A percentile compares a stretch with the other conserved stretches of the same genome.
These are phyloP conservation scores for Heliconius aoede DNA, from an alignment of 2,888 invertebrate species.

Conservation along the genomic window DNA sequence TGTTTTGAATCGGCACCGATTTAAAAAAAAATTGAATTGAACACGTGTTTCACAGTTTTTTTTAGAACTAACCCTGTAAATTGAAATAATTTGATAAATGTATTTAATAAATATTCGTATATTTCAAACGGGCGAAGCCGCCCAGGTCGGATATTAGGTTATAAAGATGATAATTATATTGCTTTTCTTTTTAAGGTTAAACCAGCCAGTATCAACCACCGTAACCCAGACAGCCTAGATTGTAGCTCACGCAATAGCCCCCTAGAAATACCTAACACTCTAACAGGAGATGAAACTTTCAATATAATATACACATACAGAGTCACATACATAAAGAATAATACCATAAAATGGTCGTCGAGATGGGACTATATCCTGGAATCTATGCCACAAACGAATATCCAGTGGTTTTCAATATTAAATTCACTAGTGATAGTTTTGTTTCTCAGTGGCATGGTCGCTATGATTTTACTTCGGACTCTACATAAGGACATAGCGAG, in stretches of 20 bases:
- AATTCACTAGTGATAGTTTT: conserved; percentile 98
- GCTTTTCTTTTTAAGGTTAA: conserved; percentile 58
- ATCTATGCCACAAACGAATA: conserved; percentile 99
- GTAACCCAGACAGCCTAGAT: conserved; percentile 72
- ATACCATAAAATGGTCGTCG: conserved; percentile 98
- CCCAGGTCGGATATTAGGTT: too few species aligned
- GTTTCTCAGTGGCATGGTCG: conserved; percentile 99
- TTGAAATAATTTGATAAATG: too few species aligned
- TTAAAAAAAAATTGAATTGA: too few species aligned
- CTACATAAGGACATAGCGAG: conserved; percentile 99
- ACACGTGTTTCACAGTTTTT: too few species aligned
- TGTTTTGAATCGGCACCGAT: too few species aligned
- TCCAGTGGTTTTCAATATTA: conserved; percentile 99
- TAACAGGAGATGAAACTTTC: conserved; percentile 78
- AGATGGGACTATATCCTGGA: conserved; percentile 99
- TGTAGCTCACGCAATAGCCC: conserved; percentile 82
- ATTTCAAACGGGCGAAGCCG: too few species aligned
- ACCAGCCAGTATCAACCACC: conserved; percentile 84
- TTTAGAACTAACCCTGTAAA: too few species aligned
- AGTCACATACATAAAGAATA: conserved; percentile 90
- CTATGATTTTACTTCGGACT: conserved; percentile 98
- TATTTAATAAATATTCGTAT: too few species aligned
- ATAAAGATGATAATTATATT: background rate
- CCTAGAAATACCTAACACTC: conserved; percentile 87
- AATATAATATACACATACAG: conserved; percentile 93